Base-by-base conservation (phyloP, 1,140 invertebrate genomes). In the Cyphomyrmex costatus region DNA sequence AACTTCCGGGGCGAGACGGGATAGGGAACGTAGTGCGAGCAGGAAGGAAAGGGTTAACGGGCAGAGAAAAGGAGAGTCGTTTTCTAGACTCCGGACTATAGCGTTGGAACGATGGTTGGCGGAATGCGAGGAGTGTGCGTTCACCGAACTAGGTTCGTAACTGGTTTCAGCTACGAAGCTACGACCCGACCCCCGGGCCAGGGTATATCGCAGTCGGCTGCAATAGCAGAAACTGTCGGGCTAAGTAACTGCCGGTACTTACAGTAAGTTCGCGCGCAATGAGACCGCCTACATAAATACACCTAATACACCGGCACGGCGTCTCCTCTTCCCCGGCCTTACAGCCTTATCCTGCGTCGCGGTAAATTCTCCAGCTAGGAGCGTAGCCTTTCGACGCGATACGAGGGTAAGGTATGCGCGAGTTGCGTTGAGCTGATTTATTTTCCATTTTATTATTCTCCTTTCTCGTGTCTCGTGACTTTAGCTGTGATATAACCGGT, bases 191-290 rank as follows among this genome's bases (percentile, higher is more conserved):
- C 79, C 80, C 71, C 82, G 80, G 79, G 76, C 14, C 79, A 58
- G 21, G 80, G 86, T 90, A 90, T 90, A 90, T 82, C 65, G 88
- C 73, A 83, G 87, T 66, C 53, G 78, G 78, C 89, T 85, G 91
- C 90, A 93, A 94, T 91, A 92, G 89, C 86, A 92, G 92, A 93
- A 93, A 94, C 92, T 93, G 93, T 93, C 92, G 92, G 92, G 93
- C 91, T 93, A 94, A 94, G 92, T 94, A 94, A 95, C 92, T 94
- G 91, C 89, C 85, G 88, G 92, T 92, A 92, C 92, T 95, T 95
- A 93, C 92, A 89, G 92, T 94, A 94, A 94, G 91, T 94, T 94
- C 85, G 91, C 89, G 91, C 87, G 92, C 92, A 94, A 94, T 94
- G 93, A 94, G 92, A 93, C 92, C 87, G 92, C 91, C 89, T 94